These are phyloP conservation scores for Clitarchus hookeri DNA, from an alignment of 2,888 invertebrate genomes.

Conservation along the genomic window DNA sequence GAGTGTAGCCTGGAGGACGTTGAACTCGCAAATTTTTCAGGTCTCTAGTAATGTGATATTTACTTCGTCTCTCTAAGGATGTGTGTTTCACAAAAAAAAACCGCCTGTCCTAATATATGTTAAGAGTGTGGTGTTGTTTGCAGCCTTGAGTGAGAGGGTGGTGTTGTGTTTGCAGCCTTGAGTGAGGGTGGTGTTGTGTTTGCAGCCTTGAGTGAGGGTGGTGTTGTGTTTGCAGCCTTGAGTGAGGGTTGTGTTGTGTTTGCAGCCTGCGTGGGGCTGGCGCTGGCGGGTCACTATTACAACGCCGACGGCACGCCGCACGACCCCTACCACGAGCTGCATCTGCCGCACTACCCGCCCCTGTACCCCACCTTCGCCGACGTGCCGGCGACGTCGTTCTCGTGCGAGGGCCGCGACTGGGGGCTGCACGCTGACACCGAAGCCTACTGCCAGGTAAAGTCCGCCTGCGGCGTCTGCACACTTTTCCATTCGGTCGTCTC, in stretches of 20 bases:
- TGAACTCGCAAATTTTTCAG: too few species aligned
- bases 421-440: conserved; percentile 55
- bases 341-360: conserved; percentile 62
- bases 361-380: conserved; percentile 59
- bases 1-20: too few species aligned
- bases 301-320: conserved; percentile 53
- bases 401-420: conserved; percentile 58
- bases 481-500: neutral
- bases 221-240: too few species aligned
- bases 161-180: too few species aligned
- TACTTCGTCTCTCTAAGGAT: too few species aligned
- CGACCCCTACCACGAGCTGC: conserved; percentile 62
- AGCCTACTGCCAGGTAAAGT: conserved; percentile 58
- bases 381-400: conserved; percentile 56
- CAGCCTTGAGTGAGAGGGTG: too few species aligned
- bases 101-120: too few species aligned
- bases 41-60: too few species aligned
- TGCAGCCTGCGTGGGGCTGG: conserved; percentile 1
- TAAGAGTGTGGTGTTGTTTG: too few species aligned
- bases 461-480: neutral
- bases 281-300: conserved; percentile 42
- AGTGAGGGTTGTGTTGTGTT: neutral
- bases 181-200: neutral
- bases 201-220: neutral
- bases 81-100: too few species aligned